Base-by-base conservation (phyloP, 1,140 invertebrate genomes). In the Diorhabda carinulata region DNA sequence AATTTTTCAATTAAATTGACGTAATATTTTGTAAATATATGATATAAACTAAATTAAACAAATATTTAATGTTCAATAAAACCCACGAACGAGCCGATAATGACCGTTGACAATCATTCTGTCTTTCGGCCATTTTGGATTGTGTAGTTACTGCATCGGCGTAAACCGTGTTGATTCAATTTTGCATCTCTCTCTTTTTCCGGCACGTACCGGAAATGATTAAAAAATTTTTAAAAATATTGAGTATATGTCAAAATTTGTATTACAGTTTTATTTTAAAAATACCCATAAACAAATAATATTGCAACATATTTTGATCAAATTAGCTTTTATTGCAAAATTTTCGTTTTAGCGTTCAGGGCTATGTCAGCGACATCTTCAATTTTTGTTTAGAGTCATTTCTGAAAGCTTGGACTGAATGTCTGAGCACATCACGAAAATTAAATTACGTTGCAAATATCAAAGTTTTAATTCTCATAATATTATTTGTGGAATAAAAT, bases 321-420 rank as follows among this genome's bases (percentile, higher is more conserved):
- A 10, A 42, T 63, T 63, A 25, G 44, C 9, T 56, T 70, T 65
- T 70, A 44, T 57, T 43, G 9, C 43, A 52, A 66, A 61, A 59
- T 64, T 44, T 61, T 64, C 8, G 57, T 52, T 66, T 63, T 70
- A 66, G 62, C 57, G 61, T 63, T 67, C 61, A 64, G 62, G 9
- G 64, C 60, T 25, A 64, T 63, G 58, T 52, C 57, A 70, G 67
- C 73, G 75, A 75, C 75, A 77, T 74, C 75, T 75, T 64, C 61
- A 69, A 69, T 67, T 68, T 66, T 70, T 57, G 59, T 61, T 69
- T 56, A 41, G 40, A 67, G 59, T 45, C 61, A 69, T 62, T 63
- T 58, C 6, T 61, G 45, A 66, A 73, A 75, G 61, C 70, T 75
- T 66, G 69, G 68, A 70, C 68, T 74, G 72, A 72, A 71, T 64